Base-by-base conservation (phyloP, 2,113 vertebrate genomes). In the Atractosteus spatula region DNA sequence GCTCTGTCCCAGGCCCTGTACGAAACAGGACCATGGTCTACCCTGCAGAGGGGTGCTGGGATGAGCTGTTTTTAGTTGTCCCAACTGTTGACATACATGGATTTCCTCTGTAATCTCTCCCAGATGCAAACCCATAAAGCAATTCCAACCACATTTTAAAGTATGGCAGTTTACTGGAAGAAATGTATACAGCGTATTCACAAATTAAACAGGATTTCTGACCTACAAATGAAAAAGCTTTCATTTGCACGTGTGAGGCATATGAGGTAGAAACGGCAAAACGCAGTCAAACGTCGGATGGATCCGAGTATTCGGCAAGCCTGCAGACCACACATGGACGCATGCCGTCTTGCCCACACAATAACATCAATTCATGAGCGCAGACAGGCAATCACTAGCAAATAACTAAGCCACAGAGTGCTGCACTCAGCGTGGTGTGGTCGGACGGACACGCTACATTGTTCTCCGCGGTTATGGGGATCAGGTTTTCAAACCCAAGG, bases 81-180 rank as follows among this genome's bases (percentile, higher is more conserved):
- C 42, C 43, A 43, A 56, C 55, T 71, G 29, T 51, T 51, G 45
- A 54, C 17, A 66, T 29, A 29, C 43, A 66, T 56, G 63, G 51
- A 41, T 70, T 74, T 47, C 41, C 64, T 59, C 41, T 41, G 41
- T 76, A 76, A 76, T 76, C 68, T 65, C 62, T 57, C 54, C 64
- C 73, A 75, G 73, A 70, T 64, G 68, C 62, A 72, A 14, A 65
- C 16, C 54, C 71, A 56, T 55, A 65, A 29, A 68, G 66, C 56
- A 43, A 69, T 73, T 73, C 66, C 71, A 54, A 72, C 71, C 67
- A 59, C 71, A 69, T 11, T 56, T 51, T 57, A 44, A 17, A 43
- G 51, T 45, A 64, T 55, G 59, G 67, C 68, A 74, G 61, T 68
- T 74, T 45, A 64, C 47, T 55, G 41, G 29, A 70, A 8, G 47